Conservation (phyloP, 2,888 invertebrate species). For the Palloptera scutellata region DNA sequence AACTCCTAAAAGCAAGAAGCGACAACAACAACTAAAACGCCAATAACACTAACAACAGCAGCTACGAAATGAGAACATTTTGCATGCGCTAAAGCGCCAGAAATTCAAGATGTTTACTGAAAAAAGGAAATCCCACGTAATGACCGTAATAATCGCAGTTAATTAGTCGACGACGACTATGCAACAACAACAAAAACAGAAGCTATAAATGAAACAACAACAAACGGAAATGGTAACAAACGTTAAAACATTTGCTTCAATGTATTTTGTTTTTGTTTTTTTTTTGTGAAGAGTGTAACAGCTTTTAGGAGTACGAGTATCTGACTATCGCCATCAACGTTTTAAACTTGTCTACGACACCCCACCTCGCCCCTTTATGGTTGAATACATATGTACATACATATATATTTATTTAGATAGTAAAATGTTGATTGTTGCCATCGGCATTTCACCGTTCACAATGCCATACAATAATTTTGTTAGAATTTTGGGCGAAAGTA, state of each 20-base stretch:
- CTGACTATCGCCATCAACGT: constrained; percentile 6
- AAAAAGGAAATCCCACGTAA: constrained; percentile 63
- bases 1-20: constrained; percentile 38
- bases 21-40: constrained; percentile 36
- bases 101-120: constrained; percentile 60
- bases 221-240: constrained; percentile 23
- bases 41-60: constrained; percentile 26
- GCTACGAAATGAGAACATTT: constrained; percentile 23
- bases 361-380: constrained; percentile 22
- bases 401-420: constrained; percentile 37
- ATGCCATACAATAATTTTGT: constrained; percentile 11
- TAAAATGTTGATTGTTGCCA: constrained; percentile 45
- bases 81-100: constrained; percentile 48
- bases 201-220: constrained; percentile 36
- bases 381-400: no score
- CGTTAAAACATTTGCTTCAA: constrained; percentile 12
- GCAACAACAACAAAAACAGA: constrained; percentile 22
- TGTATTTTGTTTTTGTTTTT: no score
- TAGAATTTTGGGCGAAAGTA: background rate
- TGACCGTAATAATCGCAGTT: constrained; percentile 65
- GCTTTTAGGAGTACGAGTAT: constrained; percentile 55
- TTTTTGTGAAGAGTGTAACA: constrained; percentile 23
- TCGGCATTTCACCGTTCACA: constrained; percentile 16
- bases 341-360: constrained; percentile 22
- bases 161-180: constrained; percentile 59